phyloP scores from a whole-genome alignment of 2,113 vertebrate genomes.

The Sinocyclocheilus anshuiensis region DNA sequence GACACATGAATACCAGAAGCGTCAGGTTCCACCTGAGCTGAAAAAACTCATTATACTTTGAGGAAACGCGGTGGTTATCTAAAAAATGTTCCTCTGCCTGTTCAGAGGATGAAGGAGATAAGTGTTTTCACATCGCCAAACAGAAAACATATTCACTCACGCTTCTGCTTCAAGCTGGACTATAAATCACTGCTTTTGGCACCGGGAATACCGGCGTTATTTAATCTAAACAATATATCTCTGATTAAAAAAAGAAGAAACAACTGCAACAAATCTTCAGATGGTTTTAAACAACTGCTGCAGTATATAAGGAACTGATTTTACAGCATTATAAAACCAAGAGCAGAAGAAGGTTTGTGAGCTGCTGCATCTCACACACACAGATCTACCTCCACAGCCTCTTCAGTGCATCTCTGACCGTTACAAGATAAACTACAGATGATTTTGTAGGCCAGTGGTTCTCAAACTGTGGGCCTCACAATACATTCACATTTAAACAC shows the following conservation, averaged over 20 bases:
- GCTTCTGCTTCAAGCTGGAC: not conserved
- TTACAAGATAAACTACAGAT: not conserved
- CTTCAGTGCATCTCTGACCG: not conserved
- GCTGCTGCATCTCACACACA: not conserved
- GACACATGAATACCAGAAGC: not conserved
- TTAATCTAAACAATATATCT: not conserved
- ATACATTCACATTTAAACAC: too few species aligned
- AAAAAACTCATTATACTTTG: conserved; percentile 7
- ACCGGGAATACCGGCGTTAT: not conserved
- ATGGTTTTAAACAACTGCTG: not conserved
- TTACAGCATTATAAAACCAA: not conserved
- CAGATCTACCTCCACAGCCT: not conserved
- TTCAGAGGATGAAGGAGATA: not conserved
- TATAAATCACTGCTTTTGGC: not conserved
- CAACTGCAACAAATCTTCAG: conserved; percentile 1
- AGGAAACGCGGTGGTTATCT: not conserved
- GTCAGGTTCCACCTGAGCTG: not conserved
- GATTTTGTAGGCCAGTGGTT: not conserved
- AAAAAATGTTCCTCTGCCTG: not conserved
- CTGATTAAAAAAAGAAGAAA: not conserved
- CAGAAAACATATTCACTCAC: not conserved
- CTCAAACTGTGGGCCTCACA: too few species aligned
- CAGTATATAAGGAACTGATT: not conserved
- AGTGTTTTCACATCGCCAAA: not conserved
- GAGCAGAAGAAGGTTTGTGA: not conserved